phyloP scores from a whole-genome alignment of 2,113 vertebrate species.

The Panthera tigris region DNA sequence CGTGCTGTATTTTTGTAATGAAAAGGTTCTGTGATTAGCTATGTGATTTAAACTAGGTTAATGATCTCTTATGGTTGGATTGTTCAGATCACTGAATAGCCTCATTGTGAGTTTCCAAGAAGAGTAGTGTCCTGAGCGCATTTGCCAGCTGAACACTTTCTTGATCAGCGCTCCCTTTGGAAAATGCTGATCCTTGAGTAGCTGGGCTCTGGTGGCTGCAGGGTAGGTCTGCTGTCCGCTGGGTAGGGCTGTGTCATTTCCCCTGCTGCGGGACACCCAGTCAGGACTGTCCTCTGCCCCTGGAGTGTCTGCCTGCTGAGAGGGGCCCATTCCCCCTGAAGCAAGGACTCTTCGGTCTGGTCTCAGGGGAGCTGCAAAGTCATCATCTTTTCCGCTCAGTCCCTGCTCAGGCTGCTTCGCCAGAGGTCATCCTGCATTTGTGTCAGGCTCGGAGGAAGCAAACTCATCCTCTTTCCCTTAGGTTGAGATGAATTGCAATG shows the following conservation, averaged over 20 bases:
- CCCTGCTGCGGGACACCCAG: neutral
- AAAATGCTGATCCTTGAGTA: neutral
- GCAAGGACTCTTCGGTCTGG: accelerated
- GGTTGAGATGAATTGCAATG: accelerated
- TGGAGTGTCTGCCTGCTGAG: neutral
- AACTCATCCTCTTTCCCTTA: neutral
- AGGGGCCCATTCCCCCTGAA: neutral
- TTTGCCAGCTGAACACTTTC: neutral
- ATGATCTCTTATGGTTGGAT: neutral
- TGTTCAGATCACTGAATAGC: neutral
- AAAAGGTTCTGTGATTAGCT: neutral
- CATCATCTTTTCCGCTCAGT: neutral
- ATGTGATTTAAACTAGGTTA: neutral
- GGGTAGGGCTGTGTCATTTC: neutral
- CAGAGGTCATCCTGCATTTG: neutral
- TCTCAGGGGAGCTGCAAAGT: accelerated
- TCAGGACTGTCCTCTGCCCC: neutral
- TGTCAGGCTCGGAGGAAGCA: neutral
- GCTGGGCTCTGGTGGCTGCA: neutral
- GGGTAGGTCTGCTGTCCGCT: neutral
- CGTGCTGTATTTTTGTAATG: too few relatives aligned
- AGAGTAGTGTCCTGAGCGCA: neutral
- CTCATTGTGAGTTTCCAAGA: neutral
- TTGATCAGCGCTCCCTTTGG: neutral
- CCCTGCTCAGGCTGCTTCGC: too few relatives aligned